Evolutionary conservation across 2,113 vertebrate genomes (phyloP).

Genomic region (Calonectris borealis): DNA sequence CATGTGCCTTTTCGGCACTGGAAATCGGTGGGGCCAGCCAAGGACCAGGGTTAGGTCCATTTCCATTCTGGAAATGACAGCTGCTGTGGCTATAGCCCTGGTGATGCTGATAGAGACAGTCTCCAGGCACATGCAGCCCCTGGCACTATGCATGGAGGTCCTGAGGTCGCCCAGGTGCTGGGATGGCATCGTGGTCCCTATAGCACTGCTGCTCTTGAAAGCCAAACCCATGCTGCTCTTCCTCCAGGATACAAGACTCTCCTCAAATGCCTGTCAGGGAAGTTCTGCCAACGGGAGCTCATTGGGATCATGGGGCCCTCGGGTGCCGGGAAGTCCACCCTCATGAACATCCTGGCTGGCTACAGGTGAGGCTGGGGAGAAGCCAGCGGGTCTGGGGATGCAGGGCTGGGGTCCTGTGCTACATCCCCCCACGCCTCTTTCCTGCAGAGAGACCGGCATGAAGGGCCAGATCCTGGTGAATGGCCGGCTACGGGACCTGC

Average conservation of each 20-base stretch:
- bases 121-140: background rate
- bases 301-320: slow-evolving; percentile 99
- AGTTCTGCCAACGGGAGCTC: slow-evolving; percentile 92
- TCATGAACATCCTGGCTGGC: slow-evolving; percentile 98
- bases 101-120: background rate
- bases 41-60: background rate
- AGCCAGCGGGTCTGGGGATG: rapidly evolving
- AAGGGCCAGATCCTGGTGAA: slow-evolving; percentile 97
- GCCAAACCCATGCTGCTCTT: background rate
- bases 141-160: rapidly evolving
- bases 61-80: background rate
- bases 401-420: background rate
- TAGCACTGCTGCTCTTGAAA: background rate
- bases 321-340: slow-evolving; percentile 93
- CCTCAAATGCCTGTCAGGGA: slow-evolving; percentile 95
- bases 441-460: slow-evolving; percentile 91
- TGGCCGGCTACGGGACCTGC: slow-evolving; percentile 85
- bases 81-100: background rate
- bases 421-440: rapidly evolving
- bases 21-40: background rate
- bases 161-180: background rate
- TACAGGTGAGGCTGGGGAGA: slow-evolving; percentile 83
- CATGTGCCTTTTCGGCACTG: background rate
- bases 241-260: slow-evolving; percentile 93
- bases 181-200: rapidly evolving